Conservation (phyloP, 2,888 invertebrate species). For the Cephus spinipes region DNA sequence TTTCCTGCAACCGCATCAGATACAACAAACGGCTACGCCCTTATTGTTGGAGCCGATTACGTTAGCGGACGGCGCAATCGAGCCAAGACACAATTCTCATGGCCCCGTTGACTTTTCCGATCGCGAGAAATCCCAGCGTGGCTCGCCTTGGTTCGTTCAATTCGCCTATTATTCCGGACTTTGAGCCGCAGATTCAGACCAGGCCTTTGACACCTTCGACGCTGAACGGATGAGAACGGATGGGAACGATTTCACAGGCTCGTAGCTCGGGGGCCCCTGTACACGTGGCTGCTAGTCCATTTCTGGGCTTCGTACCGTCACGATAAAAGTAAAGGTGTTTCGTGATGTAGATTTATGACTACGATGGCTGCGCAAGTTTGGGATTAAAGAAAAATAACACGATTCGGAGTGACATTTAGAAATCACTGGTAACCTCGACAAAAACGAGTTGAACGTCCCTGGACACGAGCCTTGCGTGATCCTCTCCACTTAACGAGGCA, state of each 20-base stretch:
- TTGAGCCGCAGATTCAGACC: background rate
- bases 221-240: background rate
- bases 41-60: slow-evolving; percentile 36
- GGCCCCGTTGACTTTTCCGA: slow-evolving; percentile 47
- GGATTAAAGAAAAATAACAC: background rate
- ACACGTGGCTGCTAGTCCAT: background rate
- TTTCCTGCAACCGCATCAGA: slow-evolving; percentile 12
- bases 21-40: slow-evolving; percentile 42
- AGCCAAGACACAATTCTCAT: slow-evolving; percentile 51
- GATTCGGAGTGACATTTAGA: background rate
- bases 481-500: slow-evolving; percentile 1
- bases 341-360: background rate
- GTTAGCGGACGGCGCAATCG: slow-evolving; percentile 43
- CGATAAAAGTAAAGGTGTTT: background rate
- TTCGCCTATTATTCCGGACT: background rate
- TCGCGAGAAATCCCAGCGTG: slow-evolving; percentile 40
- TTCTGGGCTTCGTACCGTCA: background rate
- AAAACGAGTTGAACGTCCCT: slow-evolving; percentile 6
- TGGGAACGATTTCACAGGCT: background rate
- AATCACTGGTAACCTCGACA: background rate
- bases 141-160: background rate
- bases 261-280: background rate
- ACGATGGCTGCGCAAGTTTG: background rate
- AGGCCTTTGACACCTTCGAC: background rate
- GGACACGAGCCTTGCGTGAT: slow-evolving; percentile 6